Conservation (phyloP, 2,888 invertebrate species). For the Oscheius onirici region DNA sequence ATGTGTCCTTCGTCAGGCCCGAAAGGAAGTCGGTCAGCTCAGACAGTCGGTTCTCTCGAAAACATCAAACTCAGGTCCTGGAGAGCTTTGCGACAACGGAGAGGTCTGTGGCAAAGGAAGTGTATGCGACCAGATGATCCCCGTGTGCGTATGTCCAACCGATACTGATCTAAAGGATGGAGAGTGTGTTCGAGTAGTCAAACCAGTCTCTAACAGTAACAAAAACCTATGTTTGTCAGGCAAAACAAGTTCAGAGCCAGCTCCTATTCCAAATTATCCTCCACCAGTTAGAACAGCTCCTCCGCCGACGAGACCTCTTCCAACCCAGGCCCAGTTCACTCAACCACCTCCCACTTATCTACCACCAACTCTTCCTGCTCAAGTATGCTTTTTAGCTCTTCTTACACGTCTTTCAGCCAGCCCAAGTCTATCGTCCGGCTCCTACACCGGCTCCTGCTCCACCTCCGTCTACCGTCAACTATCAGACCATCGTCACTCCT, state of each 20-base stretch:
- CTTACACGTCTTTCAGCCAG: background rate
- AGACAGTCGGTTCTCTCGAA: background rate
- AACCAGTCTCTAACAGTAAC: background rate
- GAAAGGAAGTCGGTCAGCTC: slow-evolving; percentile 59
- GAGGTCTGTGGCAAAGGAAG: slow-evolving; percentile 66
- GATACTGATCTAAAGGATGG: slow-evolving; percentile 65
- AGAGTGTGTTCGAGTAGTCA: slow-evolving; percentile 42
- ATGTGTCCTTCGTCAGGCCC: slow-evolving; percentile 57
- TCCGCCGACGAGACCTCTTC: slow-evolving; percentile 20
- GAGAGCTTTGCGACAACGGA: slow-evolving; percentile 66
- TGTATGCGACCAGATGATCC: slow-evolving; percentile 65
- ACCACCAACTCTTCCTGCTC: slow-evolving; percentile 6
- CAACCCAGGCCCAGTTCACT: slow-evolving; percentile 1
- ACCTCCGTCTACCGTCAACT: slow-evolving; percentile 7
- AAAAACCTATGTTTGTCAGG: background rate
- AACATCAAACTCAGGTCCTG: slow-evolving; percentile 47
- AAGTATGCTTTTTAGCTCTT: background rate
- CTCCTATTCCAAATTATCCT: background rate
- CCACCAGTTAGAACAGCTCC: slow-evolving; percentile 13
- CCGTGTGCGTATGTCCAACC: slow-evolving; percentile 69
- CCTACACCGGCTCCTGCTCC: slow-evolving; percentile 3
- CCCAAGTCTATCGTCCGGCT: slow-evolving; percentile 10
- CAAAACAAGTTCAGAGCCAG: background rate
- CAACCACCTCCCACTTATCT: slow-evolving; percentile 29
- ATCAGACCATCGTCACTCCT: slow-evolving; percentile 11